Conservation (phyloP, 2,888 invertebrate species). For the Merodon equestris region DNA sequence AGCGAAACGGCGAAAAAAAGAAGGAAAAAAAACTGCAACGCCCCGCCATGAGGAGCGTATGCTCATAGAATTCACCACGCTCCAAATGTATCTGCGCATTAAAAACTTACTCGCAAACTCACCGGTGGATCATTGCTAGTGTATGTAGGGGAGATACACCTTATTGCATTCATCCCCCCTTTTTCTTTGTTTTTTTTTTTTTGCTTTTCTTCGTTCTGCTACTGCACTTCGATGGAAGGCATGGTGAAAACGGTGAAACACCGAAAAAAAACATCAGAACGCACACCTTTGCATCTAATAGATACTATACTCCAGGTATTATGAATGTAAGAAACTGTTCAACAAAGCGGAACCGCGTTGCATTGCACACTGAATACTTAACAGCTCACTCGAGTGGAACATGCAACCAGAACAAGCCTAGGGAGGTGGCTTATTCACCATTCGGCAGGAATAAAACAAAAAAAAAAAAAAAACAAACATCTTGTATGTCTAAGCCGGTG, state of each 20-base stretch:
- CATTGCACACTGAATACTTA: constrained; percentile 2
- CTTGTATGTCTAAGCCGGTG: neutral
- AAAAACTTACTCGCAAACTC: neutral
- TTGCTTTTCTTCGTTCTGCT: neutral
- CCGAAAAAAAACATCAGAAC: too few relatives aligned
- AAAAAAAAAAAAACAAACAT: constrained; percentile 24
- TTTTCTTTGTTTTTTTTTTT: neutral
- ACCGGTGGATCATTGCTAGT: too few relatives aligned
- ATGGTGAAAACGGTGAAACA: constrained; percentile 59
- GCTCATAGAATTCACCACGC: constrained; percentile 55
- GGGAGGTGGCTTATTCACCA: constrained; percentile 40
- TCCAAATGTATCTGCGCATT: constrained; percentile 60
- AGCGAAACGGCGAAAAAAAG: neutral
- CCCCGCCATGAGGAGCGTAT: constrained; percentile 55
- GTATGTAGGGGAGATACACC: too few relatives aligned
- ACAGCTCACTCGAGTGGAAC: constrained; percentile 50
- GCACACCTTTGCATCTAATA: neutral
- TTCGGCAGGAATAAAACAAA: constrained; percentile 38
- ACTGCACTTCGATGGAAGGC: constrained; percentile 9
- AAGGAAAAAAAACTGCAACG: constrained; percentile 59
- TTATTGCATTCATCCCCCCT: constrained; percentile 13
- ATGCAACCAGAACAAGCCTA: constrained; percentile 18
- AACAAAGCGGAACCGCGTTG: constrained; percentile 56
- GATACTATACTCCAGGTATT: too few relatives aligned
- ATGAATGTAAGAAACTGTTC: constrained; percentile 5